These are phyloP conservation scores for Trachelus troglodyta DNA, from an alignment of 2,888 invertebrate species.

Conservation along the genomic window DNA sequence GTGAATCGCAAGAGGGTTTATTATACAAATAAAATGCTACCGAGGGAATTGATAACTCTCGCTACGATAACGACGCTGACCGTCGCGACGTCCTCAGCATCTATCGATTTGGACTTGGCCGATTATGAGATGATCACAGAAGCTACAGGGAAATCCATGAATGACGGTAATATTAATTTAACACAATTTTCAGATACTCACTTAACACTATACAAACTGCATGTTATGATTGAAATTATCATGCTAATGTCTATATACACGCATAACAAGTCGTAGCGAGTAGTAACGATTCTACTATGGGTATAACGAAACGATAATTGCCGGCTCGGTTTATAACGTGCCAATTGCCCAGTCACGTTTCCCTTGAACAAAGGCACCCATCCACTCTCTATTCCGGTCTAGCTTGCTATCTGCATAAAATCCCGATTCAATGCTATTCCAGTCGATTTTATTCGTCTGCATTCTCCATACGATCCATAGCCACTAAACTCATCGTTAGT, in stretches of 20 bases:
- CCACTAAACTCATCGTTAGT: neutral
- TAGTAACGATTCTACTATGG: neutral
- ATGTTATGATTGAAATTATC: neutral
- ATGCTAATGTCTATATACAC: neutral
- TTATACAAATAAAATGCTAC: slow-evolving; percentile 37
- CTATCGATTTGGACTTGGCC: slow-evolving; percentile 48
- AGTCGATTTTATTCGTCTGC: neutral
- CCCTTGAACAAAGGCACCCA: slow-evolving; percentile 14
- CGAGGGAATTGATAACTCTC: slow-evolving; percentile 43
- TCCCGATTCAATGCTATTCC: neutral
- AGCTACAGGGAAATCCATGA: slow-evolving; percentile 41
- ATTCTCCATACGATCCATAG: neutral
- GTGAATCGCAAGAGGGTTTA: neutral
- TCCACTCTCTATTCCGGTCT: slow-evolving; percentile 25
- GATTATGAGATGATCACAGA: slow-evolving; percentile 56
- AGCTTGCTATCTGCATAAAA: slow-evolving; percentile 16
- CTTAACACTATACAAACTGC: neutral
- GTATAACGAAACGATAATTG: neutral
- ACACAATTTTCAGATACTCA: neutral
- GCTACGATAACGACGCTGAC: slow-evolving; percentile 38
- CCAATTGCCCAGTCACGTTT: slow-evolving; percentile 21
- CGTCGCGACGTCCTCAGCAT: slow-evolving; percentile 39
- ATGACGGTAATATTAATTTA: slow-evolving; percentile 32
- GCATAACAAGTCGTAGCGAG: neutral
- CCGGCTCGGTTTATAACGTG: neutral